Evolutionary conservation across 2,113 vertebrate species (phyloP).

Genomic region (Myrmecophaga tridactyla): DNA sequence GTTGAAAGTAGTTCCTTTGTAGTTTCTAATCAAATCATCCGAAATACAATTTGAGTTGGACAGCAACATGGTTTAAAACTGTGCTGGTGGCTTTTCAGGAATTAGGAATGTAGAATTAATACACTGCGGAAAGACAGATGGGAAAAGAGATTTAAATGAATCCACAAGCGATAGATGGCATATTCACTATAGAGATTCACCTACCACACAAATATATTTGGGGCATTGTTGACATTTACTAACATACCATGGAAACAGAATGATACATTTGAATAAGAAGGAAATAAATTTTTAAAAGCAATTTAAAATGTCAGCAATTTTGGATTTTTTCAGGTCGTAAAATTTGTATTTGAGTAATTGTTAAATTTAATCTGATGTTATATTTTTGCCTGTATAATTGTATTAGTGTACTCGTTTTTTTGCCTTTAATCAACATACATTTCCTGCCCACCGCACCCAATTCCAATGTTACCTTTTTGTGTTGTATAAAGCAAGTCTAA

Average conservation of each 20-base stretch:
- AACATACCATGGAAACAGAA: not conserved
- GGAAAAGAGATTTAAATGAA: constrained; percentile 18
- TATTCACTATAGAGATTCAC: not conserved
- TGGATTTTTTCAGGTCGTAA: not conserved
- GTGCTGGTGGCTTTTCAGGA: constrained; percentile 33
- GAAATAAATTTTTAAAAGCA: not conserved
- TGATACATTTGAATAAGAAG: not conserved
- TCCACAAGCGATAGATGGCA: not conserved
- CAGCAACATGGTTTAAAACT: not conserved
- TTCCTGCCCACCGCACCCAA: no score
- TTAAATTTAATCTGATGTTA: not conserved
- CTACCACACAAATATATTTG: not conserved
- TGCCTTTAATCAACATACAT: not conserved
- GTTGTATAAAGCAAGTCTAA: no score
- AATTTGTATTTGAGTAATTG: not conserved
- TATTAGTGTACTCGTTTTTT: no score
- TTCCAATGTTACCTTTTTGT: no score
- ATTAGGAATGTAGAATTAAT: constrained; percentile 9
- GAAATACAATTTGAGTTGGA: constrained; percentile 41
- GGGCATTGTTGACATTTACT: not conserved
- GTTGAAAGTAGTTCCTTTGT: constrained; percentile 51
- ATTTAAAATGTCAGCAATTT: not conserved
- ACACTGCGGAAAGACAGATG: not conserved
- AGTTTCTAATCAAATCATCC: constrained; percentile 58
- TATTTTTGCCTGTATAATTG: not conserved